Conservation (phyloP, 2,113 vertebrate species). For the Colossoma macropomum region DNA sequence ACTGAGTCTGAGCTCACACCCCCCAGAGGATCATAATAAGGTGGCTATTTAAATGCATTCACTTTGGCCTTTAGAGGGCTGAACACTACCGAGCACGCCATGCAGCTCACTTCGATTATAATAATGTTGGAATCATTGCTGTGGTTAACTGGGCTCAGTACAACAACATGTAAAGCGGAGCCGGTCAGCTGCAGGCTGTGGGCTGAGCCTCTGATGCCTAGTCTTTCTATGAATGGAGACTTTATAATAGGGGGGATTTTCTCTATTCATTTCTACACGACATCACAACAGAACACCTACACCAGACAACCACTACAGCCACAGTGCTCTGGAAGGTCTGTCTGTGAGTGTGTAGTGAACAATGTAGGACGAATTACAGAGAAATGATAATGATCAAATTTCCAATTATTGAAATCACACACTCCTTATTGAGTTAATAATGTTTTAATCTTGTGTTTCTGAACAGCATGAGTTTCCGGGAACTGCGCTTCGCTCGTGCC, state of each 20-base stretch:
- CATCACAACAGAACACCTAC: not conserved
- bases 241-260: not conserved
- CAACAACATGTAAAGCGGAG: too few relatives aligned
- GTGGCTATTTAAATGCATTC: not conserved
- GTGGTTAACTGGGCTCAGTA: too few relatives aligned
- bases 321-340: constrained; percentile 63
- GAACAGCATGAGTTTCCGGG: too few relatives aligned
- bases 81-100: not conserved
- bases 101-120: not conserved
- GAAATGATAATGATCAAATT: too few relatives aligned
- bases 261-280: not conserved
- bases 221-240: not conserved
- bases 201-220: not conserved
- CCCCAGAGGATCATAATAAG: too few relatives aligned
- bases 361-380: too few relatives aligned
- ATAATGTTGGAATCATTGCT: not conserved
- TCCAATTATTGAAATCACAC: too few relatives aligned
- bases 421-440: too few relatives aligned
- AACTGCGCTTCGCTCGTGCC: too few relatives aligned
- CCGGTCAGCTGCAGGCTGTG: too few relatives aligned
- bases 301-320: not conserved
- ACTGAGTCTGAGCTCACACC: too few relatives aligned
- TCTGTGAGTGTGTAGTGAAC: not conserved
- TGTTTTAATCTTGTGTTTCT: too few relatives aligned
- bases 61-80: not conserved